Evolutionary conservation across 1,140 invertebrate genomes (phyloP).

Genomic region (Steinernema khuongi): DNA sequence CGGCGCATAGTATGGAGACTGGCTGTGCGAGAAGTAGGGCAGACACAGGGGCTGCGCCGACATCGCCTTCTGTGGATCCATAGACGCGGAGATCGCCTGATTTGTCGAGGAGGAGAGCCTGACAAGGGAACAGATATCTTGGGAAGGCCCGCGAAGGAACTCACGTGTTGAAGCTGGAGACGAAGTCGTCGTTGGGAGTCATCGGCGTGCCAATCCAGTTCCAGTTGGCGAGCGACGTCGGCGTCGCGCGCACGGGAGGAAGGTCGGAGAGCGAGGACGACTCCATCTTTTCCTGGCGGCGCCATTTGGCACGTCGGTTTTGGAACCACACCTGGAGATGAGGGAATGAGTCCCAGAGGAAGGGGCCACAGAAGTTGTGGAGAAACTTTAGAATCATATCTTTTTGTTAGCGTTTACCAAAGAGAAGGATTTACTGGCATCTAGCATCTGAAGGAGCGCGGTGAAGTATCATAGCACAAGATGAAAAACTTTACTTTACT

Average conservation of each 20-base stretch:
- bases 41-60: background rate
- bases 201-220: background rate
- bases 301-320: conserved; percentile 92
- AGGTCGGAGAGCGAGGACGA: conserved; percentile 36
- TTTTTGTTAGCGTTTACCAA: no score
- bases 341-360: no score
- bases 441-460: no score
- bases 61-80: background rate
- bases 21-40: background rate
- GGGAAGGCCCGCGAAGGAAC: background rate
- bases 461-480: no score
- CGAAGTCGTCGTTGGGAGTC: background rate
- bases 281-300: conserved; percentile 88
- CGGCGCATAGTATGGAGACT: background rate
- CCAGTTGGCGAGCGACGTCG: conserved; percentile 2
- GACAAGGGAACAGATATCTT: background rate
- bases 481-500: no score
- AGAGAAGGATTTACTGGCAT: no score
- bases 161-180: background rate
- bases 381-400: no score
- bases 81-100: background rate
- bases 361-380: no score
- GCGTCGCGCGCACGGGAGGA: conserved; percentile 23
- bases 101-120: background rate
- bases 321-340: conserved; percentile 84